Evolutionary conservation across 2,113 vertebrate genomes (phyloP), one percentile per base, ranked within the genome.

Genomic region (Dasyornis broadbenti): DNA sequence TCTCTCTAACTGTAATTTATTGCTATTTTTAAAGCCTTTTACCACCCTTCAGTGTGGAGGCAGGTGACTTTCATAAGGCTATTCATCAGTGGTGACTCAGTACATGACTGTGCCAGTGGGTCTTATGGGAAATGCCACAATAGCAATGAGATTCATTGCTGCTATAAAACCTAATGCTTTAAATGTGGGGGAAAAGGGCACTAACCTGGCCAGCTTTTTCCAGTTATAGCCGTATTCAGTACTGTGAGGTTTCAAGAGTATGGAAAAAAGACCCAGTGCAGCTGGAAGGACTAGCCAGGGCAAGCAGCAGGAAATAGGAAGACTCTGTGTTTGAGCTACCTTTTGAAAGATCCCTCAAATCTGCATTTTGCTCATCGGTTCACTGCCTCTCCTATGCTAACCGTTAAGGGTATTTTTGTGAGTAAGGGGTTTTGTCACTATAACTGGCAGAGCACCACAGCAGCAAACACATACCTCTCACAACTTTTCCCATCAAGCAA

Each of bases 281-380:
- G 65, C 40, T 68, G 37, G 56, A 20, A 91, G 40, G 37, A 24
- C 47, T 50, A 57, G 70, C 40, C 52, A 40, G 22, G 24, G 53
- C 0, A 23, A 78, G 64, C 27, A 78, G 89, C 2, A 2, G 47
- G 30, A 63, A 57, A 59, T 5, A 13, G 75, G 53, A n/a, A 53
- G 44, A 52, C 14, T 22, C 9, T 1, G 2, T 1, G 1, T 40
- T 49, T 0, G 0, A 79, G 33, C 15, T 45, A 14, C 26, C 45
- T 82, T 85, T 77, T 49, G 50, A 64, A 64, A 23, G 15, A 68
- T 44, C 15, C 75, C 33, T 75, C 53, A 52, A 52, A 53, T 40
- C 59, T 22, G 37, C 3, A 0, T 39, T 72, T 68, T 35, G 22
- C 44, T 69, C 37, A 70, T 27, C 42, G 50, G 19, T 59, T 83